Base-by-base conservation (phyloP, 2,797 vertebrate genomes). In the Peromyscus eremicus region DNA sequence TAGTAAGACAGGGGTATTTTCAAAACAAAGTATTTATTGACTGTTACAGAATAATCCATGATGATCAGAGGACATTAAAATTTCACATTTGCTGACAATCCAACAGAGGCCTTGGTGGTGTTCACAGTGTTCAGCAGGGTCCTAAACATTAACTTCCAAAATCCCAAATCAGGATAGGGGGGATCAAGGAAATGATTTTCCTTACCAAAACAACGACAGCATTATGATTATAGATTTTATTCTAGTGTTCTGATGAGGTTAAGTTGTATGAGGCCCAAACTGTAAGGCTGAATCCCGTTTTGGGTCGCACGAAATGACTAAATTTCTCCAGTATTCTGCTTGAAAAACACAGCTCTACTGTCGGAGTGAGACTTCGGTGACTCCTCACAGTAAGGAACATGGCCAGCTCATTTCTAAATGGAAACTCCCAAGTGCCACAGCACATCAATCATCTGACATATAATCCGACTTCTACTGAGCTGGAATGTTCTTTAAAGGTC, bases 371-470 rank as follows among this genome's bases (percentile, higher is more conserved):
- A 82, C 46, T 92, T 9, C 8, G 27, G 52, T 60, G 96, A 96
- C 83, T 84, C 66, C 49, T 87, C 68, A 85, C n/a, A 76, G 37
- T 79, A 40, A 88, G 55, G 77, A 94, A 81, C 86, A 95, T 3
- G n/a, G 75, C 37, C 86, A 79, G 55, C 5, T 95, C 94, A 83
- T 91, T 97, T 94, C 70, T 91, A 94, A 91, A 81, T 86, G 94
- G 95, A 96, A 95, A 96, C 93, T 91, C 91, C 92, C 94, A 94
- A 91, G 11, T 95, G 90, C 85, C 94, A 96, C 76, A 91, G 6
- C 92, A 60, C 55, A 91, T 89, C 94, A 94, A 62, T 76, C 94
- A 87, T 92, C 21, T 92, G 94, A 86, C 85, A 80, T 70, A 60
- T 34, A 93, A 91, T 81, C 89, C 60, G 92, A 83, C 82, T 77